Conservation (phyloP, 2,797 vertebrate species). For the Chiroxiphia lanceolata region DNA sequence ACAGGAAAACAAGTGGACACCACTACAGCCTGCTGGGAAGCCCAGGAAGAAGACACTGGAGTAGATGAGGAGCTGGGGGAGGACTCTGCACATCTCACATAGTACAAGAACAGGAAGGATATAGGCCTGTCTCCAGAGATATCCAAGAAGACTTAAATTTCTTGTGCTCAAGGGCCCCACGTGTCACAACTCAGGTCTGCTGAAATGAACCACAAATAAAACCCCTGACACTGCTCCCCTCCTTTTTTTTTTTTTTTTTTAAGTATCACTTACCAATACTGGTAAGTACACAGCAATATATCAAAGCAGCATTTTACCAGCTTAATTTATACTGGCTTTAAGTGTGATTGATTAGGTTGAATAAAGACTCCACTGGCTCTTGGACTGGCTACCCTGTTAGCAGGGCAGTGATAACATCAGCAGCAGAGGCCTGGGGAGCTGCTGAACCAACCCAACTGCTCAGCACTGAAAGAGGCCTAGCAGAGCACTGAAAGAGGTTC, state of each 20-base stretch:
- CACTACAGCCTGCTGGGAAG: neutral
- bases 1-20: neutral
- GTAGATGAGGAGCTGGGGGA: neutral
- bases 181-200: neutral
- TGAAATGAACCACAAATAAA: neutral
- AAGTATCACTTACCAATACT: neutral
- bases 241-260: neutral
- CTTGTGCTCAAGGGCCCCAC: neutral
- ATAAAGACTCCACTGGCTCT: neutral
- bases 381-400: neutral
- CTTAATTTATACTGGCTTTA: neutral
- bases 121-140: neutral
- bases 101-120: neutral
- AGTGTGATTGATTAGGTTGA: neutral
- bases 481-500: neutral
- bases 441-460: neutral
- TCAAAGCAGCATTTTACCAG: neutral
- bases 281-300: neutral
- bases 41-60: neutral
- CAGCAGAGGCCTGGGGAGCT: neutral
- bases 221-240: neutral
- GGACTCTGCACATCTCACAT: rapidly evolving
- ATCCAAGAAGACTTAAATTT: neutral
- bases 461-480: neutral
- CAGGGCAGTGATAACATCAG: neutral